Conservation (phyloP, 2,888 invertebrate species). For the Drosophila robusta region DNA sequence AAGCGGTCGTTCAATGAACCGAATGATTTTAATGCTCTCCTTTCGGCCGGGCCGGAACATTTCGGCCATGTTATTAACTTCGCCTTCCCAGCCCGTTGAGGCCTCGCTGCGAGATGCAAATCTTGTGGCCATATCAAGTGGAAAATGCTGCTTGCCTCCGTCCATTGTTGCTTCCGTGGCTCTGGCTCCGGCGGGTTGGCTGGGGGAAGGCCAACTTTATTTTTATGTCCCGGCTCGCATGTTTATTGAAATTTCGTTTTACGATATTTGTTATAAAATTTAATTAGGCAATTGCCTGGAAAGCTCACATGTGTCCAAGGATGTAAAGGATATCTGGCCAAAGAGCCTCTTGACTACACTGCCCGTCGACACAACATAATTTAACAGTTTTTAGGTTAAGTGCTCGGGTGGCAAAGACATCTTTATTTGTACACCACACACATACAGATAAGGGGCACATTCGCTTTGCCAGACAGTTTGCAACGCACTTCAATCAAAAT, state of each 20-base stretch:
- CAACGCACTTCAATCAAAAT: not conserved
- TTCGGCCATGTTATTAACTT: constrained; percentile 67
- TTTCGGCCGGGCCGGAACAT: constrained; percentile 36
- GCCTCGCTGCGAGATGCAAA: constrained; percentile 62
- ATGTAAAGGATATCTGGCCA: constrained; percentile 17
- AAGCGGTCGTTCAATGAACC: constrained; percentile 68
- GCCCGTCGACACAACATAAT: constrained; percentile 39
- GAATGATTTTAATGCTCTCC: constrained; percentile 73
- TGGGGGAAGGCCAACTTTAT: constrained; percentile 4
- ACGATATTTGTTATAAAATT: constrained; percentile 74
- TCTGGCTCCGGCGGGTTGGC: not conserved
- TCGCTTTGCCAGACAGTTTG: not conserved
- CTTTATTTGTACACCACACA: constrained; percentile 48
- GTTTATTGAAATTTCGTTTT: constrained; percentile 72
- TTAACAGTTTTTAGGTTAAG: constrained; percentile 48
- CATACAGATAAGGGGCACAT: not conserved
- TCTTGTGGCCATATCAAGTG: constrained; percentile 52
- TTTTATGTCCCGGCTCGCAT: constrained; percentile 22
- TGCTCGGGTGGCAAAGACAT: constrained; percentile 44
- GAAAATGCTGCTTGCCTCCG: constrained; percentile 40
- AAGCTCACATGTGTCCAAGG: constrained; percentile 57
- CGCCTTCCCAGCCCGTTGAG: constrained; percentile 32
- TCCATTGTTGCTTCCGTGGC: constrained; percentile 13
- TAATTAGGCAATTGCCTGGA: constrained; percentile 75
- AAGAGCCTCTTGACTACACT: constrained; percentile 2